phyloP scores from a whole-genome alignment of 2,113 vertebrate species.

The Albula goreensis region DNA sequence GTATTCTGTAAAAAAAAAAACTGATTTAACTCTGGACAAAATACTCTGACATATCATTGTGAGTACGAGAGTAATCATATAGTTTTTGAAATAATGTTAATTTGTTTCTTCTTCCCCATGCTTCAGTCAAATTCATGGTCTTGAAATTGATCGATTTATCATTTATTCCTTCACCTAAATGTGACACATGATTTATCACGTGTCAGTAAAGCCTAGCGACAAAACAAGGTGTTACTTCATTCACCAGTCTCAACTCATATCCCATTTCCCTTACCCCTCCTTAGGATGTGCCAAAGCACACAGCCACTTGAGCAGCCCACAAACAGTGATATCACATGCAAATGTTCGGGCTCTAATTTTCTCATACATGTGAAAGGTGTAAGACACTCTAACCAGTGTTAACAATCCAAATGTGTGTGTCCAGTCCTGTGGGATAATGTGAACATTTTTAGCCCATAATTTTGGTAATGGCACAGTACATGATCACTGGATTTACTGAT shows the following conservation, averaged over 20 bases:
- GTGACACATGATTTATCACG: too few species aligned
- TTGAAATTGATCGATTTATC: too few species aligned
- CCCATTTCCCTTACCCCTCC: constrained; percentile 71
- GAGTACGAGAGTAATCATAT: too few species aligned
- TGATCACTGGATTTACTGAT: neutral
- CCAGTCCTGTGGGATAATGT: constrained; percentile 60
- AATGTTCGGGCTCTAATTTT: constrained; percentile 60
- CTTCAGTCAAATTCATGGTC: too few species aligned
- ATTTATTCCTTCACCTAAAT: too few species aligned
- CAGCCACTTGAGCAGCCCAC: constrained; percentile 77
- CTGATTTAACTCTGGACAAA: too few species aligned
- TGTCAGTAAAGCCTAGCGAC: constrained; percentile 27
- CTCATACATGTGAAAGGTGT: constrained; percentile 64
- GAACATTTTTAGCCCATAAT: constrained; percentile 45
- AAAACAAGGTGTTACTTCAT: neutral
- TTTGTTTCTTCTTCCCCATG: too few species aligned
- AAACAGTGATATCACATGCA: constrained; percentile 78
- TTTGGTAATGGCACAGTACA: constrained; percentile 38
- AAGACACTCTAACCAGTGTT: constrained; percentile 63
- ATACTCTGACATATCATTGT: too few species aligned
- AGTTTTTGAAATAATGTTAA: too few species aligned
- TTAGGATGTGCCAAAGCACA: constrained; percentile 86
- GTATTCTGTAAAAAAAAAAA: too few species aligned
- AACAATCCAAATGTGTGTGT: constrained; percentile 62
- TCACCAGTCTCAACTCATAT: constrained; percentile 25